These are phyloP conservation scores for Ramphastos sulfuratus DNA, from an alignment of 2,113 vertebrate species.

Conservation along the genomic window DNA sequence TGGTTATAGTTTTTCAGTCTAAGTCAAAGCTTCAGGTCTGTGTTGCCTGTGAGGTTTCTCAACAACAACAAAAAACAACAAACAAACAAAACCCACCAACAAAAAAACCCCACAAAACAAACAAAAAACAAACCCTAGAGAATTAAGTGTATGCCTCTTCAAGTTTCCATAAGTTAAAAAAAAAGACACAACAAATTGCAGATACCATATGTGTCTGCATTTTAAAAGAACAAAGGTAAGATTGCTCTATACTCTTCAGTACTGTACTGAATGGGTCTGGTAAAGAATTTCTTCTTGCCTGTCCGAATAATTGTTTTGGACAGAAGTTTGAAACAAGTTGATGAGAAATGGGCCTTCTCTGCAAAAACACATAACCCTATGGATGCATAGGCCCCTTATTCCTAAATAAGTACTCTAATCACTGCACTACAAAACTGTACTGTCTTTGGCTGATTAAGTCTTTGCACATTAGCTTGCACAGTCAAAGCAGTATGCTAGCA, in stretches of 20 bases:
- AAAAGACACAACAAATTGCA: neutral
- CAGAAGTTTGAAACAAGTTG: neutral
- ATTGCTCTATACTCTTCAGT: neutral
- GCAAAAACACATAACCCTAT: neutral
- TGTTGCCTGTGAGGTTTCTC: neutral
- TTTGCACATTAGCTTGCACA: neutral
- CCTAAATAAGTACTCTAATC: neutral
- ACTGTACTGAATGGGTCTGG: neutral
- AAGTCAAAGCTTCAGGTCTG: neutral
- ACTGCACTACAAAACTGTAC: neutral
- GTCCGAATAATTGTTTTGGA: neutral
- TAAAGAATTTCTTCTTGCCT: neutral
- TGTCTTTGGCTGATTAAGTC: neutral
- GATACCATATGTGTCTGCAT: neutral
- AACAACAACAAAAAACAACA: neutral
- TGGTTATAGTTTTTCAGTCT: neutral
- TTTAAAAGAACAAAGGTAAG: neutral
- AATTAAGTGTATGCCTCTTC: neutral
- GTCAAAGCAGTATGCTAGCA: neutral
- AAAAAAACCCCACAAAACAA: neutral
- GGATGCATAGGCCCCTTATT: neutral
- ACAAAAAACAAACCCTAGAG: too few species aligned
- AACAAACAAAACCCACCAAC: too few species aligned
- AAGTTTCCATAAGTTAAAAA: neutral
- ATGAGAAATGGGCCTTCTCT: neutral